These are phyloP conservation scores for Anastrepha obliqua DNA, from an alignment of 1,140 invertebrate genomes.

Conservation along the genomic window DNA sequence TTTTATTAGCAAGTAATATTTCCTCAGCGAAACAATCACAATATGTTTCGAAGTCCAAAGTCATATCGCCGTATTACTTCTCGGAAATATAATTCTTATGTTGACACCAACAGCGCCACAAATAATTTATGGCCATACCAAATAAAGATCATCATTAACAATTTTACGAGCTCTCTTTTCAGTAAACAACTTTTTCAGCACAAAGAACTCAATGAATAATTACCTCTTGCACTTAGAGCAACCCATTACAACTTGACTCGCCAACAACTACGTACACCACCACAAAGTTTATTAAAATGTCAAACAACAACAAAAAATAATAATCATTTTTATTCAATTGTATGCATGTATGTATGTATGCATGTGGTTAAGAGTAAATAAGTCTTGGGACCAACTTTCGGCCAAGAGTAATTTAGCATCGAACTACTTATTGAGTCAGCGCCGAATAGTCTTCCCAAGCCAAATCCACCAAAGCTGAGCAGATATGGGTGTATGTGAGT, in stretches of 20 bases:
- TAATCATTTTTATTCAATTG: conserved; percentile 36
- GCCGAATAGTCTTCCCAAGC: conserved; percentile 6
- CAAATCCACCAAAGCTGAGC: background rate
- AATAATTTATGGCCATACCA: no score
- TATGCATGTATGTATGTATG: background rate
- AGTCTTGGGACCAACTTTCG: conserved; percentile 10
- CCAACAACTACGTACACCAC: background rate
- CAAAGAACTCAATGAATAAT: conserved; percentile 41
- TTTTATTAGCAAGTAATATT: no score
- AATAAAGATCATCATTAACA: background rate
- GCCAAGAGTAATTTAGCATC: conserved; percentile 39
- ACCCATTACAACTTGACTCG: background rate
- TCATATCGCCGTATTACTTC: no score
- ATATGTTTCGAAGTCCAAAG: no score
- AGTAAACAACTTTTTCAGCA: background rate
- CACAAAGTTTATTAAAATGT: conserved; percentile 21
- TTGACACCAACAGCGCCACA: no score
- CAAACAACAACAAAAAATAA: conserved; percentile 32
- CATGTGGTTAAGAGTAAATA: background rate
- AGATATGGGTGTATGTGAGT: background rate
- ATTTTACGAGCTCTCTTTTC: background rate
- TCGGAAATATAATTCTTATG: no score
- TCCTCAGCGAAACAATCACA: no score
- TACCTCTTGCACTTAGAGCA: conserved; percentile 35
- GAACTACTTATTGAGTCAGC: background rate